phyloP scores from a whole-genome alignment of 2,113 vertebrate species.

The Heterochromis multidens region DNA sequence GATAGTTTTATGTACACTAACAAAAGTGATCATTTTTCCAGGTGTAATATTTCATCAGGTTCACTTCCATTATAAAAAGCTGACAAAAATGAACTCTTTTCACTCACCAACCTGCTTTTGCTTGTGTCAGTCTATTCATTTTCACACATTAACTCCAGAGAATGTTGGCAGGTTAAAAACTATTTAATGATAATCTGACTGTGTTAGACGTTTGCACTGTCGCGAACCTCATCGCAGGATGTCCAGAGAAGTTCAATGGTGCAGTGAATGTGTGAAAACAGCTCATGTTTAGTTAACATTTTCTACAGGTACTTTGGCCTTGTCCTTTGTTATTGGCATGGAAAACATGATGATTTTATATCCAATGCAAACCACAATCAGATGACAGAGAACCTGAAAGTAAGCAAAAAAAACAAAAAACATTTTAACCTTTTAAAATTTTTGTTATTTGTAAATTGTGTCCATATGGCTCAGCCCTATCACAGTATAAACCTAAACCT shows the following conservation, averaged over 20 bases:
- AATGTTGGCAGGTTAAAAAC: not conserved
- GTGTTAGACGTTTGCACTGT: not conserved
- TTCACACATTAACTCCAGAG: not conserved
- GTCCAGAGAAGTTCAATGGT: not conserved
- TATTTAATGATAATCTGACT: not conserved
- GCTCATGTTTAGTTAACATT: not conserved
- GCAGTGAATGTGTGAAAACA: not conserved
- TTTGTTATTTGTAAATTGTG: not conserved
- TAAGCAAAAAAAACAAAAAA: not conserved
- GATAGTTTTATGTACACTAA: not conserved
- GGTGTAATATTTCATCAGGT: not conserved
- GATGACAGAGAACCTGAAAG: not conserved
- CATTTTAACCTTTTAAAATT: not conserved
- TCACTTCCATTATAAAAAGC: not conserved
- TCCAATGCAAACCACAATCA: not conserved
- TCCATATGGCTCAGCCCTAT: not conserved
- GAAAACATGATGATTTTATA: not conserved
- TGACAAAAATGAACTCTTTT: not conserved
- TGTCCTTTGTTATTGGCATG: not conserved
- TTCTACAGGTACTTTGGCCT: not conserved
- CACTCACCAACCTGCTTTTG: not conserved
- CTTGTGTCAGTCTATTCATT: not conserved
- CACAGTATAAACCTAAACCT: not conserved
- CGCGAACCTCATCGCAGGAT: not conserved
- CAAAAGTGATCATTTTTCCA: not conserved